Conservation (phyloP, 2,113 vertebrate species). For the Todiramphus saurophagus region DNA sequence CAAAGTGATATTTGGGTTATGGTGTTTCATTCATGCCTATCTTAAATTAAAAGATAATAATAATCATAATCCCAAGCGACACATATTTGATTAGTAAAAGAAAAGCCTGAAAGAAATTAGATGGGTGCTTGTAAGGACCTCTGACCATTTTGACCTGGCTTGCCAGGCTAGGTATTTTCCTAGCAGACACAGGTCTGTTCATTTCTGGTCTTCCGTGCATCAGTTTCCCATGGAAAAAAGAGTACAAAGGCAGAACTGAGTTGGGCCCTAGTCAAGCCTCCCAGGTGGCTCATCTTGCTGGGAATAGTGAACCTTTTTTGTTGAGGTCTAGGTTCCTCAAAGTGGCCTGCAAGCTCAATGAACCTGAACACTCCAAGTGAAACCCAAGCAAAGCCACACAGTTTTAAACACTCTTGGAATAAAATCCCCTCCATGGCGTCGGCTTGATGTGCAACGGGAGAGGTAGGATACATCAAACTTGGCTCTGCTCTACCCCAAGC, state of each 20-base stretch:
- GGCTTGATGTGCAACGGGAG: neutral
- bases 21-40: neutral
- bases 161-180: neutral
- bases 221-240: neutral
- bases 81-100: neutral
- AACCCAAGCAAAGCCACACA: constrained; percentile 48
- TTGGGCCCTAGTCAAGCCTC: neutral
- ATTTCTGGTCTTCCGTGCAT: neutral
- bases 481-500: constrained; percentile 42
- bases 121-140: neutral
- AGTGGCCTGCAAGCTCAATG: constrained; percentile 19
- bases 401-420: constrained; percentile 24
- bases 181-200: neutral
- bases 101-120: neutral
- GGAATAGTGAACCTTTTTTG: neutral
- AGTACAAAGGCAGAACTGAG: neutral
- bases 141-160: neutral
- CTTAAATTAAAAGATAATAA: constrained; percentile 10
- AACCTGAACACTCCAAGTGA: constrained; percentile 43
- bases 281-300: neutral
- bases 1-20: neutral
- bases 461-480: neutral
- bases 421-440: constrained; percentile 2
- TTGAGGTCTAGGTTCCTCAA: neutral
- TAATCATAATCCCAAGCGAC: neutral